These are phyloP conservation scores for Lemur catta DNA, from an alignment of 2,797 vertebrate species.

Conservation along the genomic window DNA sequence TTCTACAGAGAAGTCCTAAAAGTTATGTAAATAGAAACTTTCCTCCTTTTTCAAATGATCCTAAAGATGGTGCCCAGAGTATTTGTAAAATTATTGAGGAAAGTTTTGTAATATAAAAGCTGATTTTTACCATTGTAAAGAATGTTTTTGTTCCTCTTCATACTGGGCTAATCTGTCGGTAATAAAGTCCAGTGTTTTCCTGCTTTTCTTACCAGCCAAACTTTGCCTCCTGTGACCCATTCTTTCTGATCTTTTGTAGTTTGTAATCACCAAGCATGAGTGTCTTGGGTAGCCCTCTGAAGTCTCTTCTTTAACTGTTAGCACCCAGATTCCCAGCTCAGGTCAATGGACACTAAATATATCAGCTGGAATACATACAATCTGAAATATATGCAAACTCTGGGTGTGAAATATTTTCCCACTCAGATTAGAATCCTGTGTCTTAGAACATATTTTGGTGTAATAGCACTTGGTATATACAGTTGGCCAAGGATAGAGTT, in stretches of 20 bases:
- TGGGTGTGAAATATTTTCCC: background rate
- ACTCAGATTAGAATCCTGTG: background rate
- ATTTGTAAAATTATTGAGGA: background rate
- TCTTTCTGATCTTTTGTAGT: background rate
- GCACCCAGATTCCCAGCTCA: background rate
- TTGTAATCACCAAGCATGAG: background rate
- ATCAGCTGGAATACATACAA: background rate
- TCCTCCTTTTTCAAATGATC: background rate
- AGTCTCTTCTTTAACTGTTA: background rate
- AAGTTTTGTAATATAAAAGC: background rate
- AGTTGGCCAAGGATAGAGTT: background rate
- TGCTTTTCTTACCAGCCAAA: background rate
- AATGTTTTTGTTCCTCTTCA: background rate
- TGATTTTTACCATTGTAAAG: background rate
- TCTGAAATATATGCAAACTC: background rate
- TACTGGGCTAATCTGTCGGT: background rate
- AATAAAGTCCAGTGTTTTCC: background rate
- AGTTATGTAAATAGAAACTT: conserved; percentile 36
- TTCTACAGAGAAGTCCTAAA: background rate
- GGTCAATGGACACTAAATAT: background rate
- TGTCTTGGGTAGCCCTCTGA: background rate
- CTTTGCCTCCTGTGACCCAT: background rate
- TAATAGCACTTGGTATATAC: background rate
- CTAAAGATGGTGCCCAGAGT: background rate
- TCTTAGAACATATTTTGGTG: background rate